Base-by-base conservation (phyloP, 2,797 vertebrate genomes). In the Chelidonichthys spinosus region DNA sequence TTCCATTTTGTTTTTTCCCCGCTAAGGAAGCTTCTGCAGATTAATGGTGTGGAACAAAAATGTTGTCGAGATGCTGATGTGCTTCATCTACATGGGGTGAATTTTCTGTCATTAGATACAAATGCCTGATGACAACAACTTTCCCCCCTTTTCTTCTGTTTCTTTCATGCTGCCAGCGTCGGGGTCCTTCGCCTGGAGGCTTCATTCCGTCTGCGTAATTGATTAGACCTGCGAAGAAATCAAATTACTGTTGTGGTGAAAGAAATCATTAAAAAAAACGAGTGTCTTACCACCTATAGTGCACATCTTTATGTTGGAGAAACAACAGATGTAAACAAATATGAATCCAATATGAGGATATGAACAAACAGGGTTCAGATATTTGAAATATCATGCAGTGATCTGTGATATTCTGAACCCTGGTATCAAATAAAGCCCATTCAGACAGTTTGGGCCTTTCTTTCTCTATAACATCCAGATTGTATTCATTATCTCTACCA, bases 31-130 rank as follows among this genome's bases (percentile, higher is more conserved):
- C 93, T 94, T 94, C 91, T 93, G 91, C 89, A 93, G 95, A 93
- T 94, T 96, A 96, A 96, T 94, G 92, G 89, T 85, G 92, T 92
- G 92, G 93, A 95, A 96, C 93, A 87, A 84, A 93, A 95, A 89
- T 88, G 86, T 91, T 94, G 91, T 93, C 69, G 90, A 92, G 87
- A 90, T 82, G 88, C 88, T 93, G 94, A 96, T 95, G 94, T 95
- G 92, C 84, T 94, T 83, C 90, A 87, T 95, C 92, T 92, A 92
- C 82, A 93, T 91, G 91, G 89, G 81, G 75, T 84, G 90, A 93
- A 91, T 88, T 91, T 86, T 94, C 75, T 84, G 89, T 88, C 90
- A 94, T 96, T 95, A 96, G 92, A 92, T 85, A 76, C 75, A 89
- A 95, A 93, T 74, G 93, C 88, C 93, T 95, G 94, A 93, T 95